phyloP scores from a whole-genome alignment of 2,888 invertebrate species.

The Drosophila formosana region DNA sequence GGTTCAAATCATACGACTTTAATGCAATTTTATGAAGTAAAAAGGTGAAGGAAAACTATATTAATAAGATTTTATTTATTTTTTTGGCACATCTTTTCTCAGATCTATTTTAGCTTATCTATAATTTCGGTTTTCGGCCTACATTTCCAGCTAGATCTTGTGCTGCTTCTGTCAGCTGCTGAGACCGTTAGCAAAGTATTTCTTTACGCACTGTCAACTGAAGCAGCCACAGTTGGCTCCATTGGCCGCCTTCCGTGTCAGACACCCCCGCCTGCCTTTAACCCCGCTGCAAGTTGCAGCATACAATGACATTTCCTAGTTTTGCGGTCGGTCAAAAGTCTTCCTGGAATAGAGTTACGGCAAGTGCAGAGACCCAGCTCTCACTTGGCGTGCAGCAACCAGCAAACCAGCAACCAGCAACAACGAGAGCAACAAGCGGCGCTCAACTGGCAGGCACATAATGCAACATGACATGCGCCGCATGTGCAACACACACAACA shows the following conservation, averaged over 20 bases:
- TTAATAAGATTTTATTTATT: no score
- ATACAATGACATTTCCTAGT: conserved; percentile 76
- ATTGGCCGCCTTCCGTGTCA: conserved; percentile 27
- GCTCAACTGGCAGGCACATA: conserved; percentile 60
- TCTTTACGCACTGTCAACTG: conserved; percentile 23
- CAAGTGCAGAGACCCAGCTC: conserved; percentile 68
- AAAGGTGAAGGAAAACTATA: no score
- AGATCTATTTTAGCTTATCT: background rate
- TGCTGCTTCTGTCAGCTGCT: background rate
- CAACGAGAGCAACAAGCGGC: conserved; percentile 17
- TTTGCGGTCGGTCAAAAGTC: conserved; percentile 79
- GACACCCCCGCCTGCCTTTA: conserved; percentile 6
- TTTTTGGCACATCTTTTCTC: no score
- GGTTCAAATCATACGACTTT: no score
- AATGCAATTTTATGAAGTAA: no score
- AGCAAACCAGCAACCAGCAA: conserved; percentile 7
- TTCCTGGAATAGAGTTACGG: conserved; percentile 80
- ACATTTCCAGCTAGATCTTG: background rate
- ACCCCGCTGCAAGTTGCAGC: background rate
- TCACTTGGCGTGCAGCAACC: conserved; percentile 22
- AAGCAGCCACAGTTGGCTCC: conserved; percentile 15
- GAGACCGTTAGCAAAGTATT: background rate
- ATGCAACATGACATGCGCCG: conserved; percentile 82
- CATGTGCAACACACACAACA: conserved; percentile 77
- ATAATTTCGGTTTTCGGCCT: no score